Conservation (phyloP, 2,888 invertebrate genomes). For the Liodrosophila aerea region DNA sequence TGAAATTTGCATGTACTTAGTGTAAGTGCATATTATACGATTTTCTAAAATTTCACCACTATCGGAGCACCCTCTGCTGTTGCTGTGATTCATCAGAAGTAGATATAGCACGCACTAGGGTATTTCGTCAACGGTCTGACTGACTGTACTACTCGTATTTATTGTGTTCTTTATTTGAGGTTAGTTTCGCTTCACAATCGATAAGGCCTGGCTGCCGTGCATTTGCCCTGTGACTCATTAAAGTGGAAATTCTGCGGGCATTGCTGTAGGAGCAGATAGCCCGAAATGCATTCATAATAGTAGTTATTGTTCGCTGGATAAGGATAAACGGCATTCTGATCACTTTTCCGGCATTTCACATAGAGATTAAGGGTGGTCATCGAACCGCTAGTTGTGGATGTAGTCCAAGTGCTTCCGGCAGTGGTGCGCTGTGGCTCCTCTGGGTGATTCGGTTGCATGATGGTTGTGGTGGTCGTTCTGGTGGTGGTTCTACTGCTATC, state of each 20-base stretch:
- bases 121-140: no score
- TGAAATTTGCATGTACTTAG: no score
- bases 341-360: constrained; percentile 41
- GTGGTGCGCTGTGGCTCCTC: no score
- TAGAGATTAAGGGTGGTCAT: constrained; percentile 13
- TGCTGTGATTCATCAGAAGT: no score
- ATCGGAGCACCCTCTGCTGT: no score
- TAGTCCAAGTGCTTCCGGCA: background rate
- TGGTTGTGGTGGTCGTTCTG: background rate
- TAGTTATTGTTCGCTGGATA: constrained; percentile 65
- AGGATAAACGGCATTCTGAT: constrained; percentile 50
- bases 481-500: no score
- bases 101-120: no score
- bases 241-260: constrained; percentile 75
- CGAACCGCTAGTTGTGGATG: background rate
- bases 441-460: background rate
- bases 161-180: background rate
- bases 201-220: constrained; percentile 51
- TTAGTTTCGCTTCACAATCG: constrained; percentile 34
- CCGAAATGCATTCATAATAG: constrained; percentile 64
- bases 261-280: constrained; percentile 70
- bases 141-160: no score
- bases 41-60: no score
- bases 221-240: constrained; percentile 42
- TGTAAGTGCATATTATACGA: no score